Conservation (phyloP, 2,888 invertebrate genomes). For the Ceratothoa steindachneri region DNA sequence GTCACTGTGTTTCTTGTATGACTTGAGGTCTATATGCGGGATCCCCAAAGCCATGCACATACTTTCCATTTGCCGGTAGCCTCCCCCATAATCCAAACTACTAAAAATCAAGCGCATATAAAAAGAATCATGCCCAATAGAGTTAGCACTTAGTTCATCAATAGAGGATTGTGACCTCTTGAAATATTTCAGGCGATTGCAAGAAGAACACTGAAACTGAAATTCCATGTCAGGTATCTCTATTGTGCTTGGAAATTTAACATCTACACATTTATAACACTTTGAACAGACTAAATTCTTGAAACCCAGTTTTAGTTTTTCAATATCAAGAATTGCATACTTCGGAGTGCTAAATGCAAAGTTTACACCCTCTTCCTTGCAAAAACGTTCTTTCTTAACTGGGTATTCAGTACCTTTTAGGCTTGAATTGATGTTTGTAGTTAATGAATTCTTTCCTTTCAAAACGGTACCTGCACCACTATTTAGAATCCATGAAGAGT, state of each 20-base stretch:
- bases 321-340: not conserved
- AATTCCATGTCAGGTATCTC: not conserved
- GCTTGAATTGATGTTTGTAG: too few relatives aligned
- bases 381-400: not conserved
- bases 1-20: not conserved
- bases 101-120: not conserved
- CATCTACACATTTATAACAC: not conserved
- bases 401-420: not conserved
- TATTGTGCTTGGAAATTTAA: not conserved
- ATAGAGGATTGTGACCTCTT: not conserved
- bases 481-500: too few relatives aligned
- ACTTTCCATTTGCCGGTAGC: not conserved
- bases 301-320: not conserved
- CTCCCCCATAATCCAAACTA: constrained; percentile 5
- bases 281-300: not conserved
- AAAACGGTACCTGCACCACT: too few relatives aligned
- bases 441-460: too few relatives aligned
- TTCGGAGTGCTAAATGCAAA: not conserved
- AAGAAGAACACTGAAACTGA: not conserved
- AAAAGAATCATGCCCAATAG: not conserved
- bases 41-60: not conserved
- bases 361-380: not conserved
- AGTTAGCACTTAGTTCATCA: not conserved
- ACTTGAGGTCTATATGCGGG: not conserved
- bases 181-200: not conserved